A percentile compares a stretch with the other conserved stretches of the same genome.
Evolutionary conservation across 1,140 invertebrate species (phyloP).

Genomic region (Drosophila lacteicornis): DNA sequence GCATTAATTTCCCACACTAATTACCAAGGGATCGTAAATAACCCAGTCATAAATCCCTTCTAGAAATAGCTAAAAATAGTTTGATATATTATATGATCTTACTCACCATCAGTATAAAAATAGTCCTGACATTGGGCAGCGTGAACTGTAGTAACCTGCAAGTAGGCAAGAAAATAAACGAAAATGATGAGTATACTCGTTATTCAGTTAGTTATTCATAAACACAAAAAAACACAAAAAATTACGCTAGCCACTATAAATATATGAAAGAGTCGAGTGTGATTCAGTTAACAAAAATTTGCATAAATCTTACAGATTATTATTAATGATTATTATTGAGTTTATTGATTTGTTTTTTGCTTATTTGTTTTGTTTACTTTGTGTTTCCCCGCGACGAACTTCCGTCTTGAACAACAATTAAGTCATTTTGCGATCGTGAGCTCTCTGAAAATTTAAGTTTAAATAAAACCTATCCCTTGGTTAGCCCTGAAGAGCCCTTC

Average conservation of each 20-base stretch:
- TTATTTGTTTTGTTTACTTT: constrained; percentile 32
- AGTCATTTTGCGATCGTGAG: constrained; percentile 74
- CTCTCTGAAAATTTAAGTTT: constrained; percentile 35
- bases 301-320: constrained; percentile 73
- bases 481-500: constrained; percentile 34
- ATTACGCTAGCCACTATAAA: constrained; percentile 72
- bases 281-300: constrained; percentile 51
- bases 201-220: constrained; percentile 20
- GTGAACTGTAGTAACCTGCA: constrained; percentile 84
- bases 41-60: not conserved
- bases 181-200: constrained; percentile 37
- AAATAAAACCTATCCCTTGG: constrained; percentile 14
- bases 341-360: constrained; percentile 72
- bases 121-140: constrained; percentile 82
- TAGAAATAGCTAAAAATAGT: not conserved
- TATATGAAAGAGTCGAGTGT: constrained; percentile 47
- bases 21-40: not conserved
- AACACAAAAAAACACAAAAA: constrained; percentile 13
- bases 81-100: not conserved
- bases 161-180: constrained; percentile 36
- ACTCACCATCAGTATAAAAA: constrained; percentile 83
- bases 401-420: constrained; percentile 74
- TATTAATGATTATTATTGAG: constrained; percentile 70
- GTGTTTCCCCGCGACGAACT: constrained; percentile 41
- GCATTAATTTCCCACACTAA: constrained; percentile 2